phyloP scores from a whole-genome alignment of 2,113 vertebrate species.

The Clinocottus analis region DNA sequence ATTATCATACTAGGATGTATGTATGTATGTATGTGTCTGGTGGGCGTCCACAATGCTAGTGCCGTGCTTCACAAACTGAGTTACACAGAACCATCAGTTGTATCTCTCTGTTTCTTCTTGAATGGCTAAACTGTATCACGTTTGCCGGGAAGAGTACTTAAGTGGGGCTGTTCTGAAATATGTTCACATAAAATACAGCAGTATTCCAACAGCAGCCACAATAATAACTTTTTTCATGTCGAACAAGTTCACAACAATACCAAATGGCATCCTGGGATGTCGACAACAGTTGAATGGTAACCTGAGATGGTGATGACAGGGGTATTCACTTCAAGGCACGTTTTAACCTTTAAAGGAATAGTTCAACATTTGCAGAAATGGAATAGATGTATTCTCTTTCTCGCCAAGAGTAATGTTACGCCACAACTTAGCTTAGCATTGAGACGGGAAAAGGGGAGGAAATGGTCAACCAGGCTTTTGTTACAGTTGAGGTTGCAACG shows the following conservation, averaged over 20 bases:
- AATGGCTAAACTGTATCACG: conserved; percentile 27
- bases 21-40: conserved; percentile 4
- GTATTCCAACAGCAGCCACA: neutral
- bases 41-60: conserved; percentile 17
- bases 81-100: conserved; percentile 25
- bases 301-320: neutral
- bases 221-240: conserved; percentile 1
- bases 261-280: conserved; percentile 26
- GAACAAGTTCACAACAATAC: conserved; percentile 49
- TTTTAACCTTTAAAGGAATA: neutral
- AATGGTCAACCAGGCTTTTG: neutral
- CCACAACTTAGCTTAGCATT: neutral
- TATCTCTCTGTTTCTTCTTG: conserved; percentile 20
- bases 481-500: neutral
- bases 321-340: neutral
- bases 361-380: conserved; percentile 6
- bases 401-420: conserved; percentile 1
- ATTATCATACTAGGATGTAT: conserved; percentile 10
- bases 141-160: neutral
- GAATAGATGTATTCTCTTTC: neutral
- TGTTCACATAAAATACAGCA: conserved; percentile 1
- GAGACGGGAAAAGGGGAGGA: neutral
- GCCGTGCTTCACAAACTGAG: conserved; percentile 26
- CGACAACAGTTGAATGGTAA: neutral
- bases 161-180: neutral